A percentile compares a stretch with the other conserved stretches of the same genome.
These are phyloP conservation scores for Karalla daura DNA, from an alignment of 2,797 vertebrate species.

Conservation along the genomic window DNA sequence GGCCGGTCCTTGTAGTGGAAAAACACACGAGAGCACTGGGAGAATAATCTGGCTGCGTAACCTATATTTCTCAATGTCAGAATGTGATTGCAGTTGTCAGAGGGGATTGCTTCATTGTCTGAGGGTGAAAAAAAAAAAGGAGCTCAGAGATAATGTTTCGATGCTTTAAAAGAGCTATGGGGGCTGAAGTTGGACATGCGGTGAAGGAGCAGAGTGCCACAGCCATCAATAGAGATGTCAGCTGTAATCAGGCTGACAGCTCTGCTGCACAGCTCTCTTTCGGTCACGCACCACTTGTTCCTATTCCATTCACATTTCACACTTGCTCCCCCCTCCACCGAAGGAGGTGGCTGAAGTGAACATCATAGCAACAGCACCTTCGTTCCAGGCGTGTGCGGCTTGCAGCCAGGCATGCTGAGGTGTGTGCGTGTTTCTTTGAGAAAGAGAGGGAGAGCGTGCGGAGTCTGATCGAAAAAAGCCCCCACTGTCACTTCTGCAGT, in stretches of 20 bases:
- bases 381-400: not conserved
- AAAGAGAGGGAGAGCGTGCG: not conserved
- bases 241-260: conserved; percentile 41
- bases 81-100: not conserved
- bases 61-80: conserved; percentile 2
- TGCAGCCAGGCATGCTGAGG: conserved; percentile 5
- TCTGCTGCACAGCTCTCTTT: conserved; percentile 32
- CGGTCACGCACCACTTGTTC: conserved; percentile 31
- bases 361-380: conserved; percentile 9
- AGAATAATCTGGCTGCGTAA: not conserved
- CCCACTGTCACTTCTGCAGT: conserved; percentile 12
- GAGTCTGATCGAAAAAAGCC: conserved; percentile 15
- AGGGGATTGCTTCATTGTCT: not conserved
- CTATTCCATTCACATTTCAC: conserved; percentile 55
- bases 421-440: not conserved
- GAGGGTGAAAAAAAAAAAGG: not conserved
- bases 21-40: not conserved
- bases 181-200: conserved; percentile 6
- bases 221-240: conserved; percentile 35
- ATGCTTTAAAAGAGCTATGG: conserved; percentile 9
- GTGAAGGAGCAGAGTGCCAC: conserved; percentile 14
- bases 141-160: not conserved
- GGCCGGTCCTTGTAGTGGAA: conserved; percentile 7
- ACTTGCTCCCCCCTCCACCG: conserved; percentile 9
- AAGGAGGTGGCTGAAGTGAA: conserved; percentile 14